Evolutionary conservation across 2,888 invertebrate species (phyloP), one percentile per base, ranked within the genome.

Genomic region (Boloria selene): DNA sequence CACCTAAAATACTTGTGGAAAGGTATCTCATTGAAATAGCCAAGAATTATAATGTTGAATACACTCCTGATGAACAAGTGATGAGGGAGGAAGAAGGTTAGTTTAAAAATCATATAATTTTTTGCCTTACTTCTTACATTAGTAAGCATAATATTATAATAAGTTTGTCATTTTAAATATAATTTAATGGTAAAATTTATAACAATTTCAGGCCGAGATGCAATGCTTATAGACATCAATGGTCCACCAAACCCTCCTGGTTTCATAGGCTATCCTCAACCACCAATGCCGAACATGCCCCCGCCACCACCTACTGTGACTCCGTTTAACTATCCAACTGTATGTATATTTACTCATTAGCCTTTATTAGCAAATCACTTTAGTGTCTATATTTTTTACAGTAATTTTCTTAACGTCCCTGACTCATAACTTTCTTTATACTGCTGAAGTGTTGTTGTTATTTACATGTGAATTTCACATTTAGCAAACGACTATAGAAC

Each of bases 21-120:
- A 97, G 96, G 81, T 98, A 94, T 77, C 90, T 99, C 75, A 96
- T 98, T 77, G 99, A 99, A 91, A 99, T 99, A 75, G 98, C 99
- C 0, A 98, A 97, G 85, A 97, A 97, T 78, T 99, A 98, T 82
- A 97, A 98, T 86, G 96, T 99, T 58, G 95, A 96, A 58, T 99
- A 99, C 86, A 97, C 97, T 72, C 98, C 99, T 0, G 99, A 99
- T 93, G 96, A 97, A 72, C 96, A 97, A 87, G 94, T 98, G 10
- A 96, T 98, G 96, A 94, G 95, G 72, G 96, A 96, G 73, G 96
- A 96, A 68, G 92, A 92, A 74, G 93, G 93, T 93, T 38, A 42
- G 50, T 42, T 18, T n/a, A n/a, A n/a, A n/a, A n/a, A n/a, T 38
- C 31, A 38, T 10, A 38, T 38, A 38, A 7, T 7, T 2, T 31